A percentile compares a stretch with the other conserved stretches of the same genome.
Conservation (phyloP, 1,140 invertebrate species). For the Drosophila bocki region DNA sequence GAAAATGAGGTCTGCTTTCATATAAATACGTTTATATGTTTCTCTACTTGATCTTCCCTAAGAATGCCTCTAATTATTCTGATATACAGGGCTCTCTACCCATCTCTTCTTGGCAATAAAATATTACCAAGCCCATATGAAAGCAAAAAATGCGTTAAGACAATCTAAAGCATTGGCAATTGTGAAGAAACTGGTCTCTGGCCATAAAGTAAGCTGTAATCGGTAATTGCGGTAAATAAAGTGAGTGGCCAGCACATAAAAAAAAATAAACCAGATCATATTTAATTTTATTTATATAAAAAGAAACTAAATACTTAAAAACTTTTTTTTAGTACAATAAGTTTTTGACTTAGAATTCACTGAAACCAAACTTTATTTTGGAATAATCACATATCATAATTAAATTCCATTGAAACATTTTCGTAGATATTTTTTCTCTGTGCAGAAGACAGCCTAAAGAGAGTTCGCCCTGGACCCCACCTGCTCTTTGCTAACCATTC, state of each 20-base stretch:
- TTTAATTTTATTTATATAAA: not conserved
- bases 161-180: constrained; percentile 59
- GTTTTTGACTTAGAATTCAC: no score
- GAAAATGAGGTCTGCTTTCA: not conserved
- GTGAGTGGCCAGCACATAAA: constrained; percentile 37
- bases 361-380: no score
- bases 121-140: constrained; percentile 29
- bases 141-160: constrained; percentile 59
- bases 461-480: not conserved
- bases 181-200: constrained; percentile 43
- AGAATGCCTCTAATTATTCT: not conserved
- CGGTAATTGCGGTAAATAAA: constrained; percentile 71
- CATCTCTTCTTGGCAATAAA: constrained; percentile 42
- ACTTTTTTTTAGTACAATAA: no score
- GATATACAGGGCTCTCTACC: not conserved
- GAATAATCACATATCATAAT: no score
- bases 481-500: constrained; percentile 2
- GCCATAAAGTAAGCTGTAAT: constrained; percentile 61
- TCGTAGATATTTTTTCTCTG: not conserved
- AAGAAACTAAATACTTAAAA: not conserved
- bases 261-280: not conserved
- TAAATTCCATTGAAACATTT: not conserved
- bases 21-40: no score
- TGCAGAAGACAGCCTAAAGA: no score
- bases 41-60: not conserved